Evolutionary conservation across 2,888 invertebrate genomes (phyloP), one percentile per base, ranked within the genome.

Genomic region (Rotaria socialis): DNA sequence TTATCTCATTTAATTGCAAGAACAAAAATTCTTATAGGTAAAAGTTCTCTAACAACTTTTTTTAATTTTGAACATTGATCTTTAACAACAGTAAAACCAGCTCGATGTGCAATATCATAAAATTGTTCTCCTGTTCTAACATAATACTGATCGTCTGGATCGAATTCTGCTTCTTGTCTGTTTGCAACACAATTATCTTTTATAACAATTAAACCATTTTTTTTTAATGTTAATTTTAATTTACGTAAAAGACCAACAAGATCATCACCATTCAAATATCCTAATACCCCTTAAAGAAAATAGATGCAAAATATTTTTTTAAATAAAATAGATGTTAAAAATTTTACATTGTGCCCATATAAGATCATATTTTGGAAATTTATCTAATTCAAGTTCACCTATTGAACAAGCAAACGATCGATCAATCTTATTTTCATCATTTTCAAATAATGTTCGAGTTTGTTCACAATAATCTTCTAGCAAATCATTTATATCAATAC

Each of bases 41-140:
- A 47, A 24, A 80, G n/a, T 80, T 80, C 80, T 47, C 80, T 43
- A 47, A 80, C 80, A n/a, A 80, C 35, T 47, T 80, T 47, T 14
- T 80, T 80, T 80, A 80, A 80, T n/a, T 47, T 80, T 80, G 80
- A 80, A 14, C n/a, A 7, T 80, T 80, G 80, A 80, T 80, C 80
- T 80, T 80, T 80, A 14, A 80, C 47, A 43, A 80, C 80, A 10
- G 80, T 80, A 5, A 80, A 80, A 80, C 80, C 80, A 47, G 47
- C n/a, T 47, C 47, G 47, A 80, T 80, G 80, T 24, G 80, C 80
- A 47, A 80, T 47, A 47, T 80, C 80, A 80, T 80, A 80, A 80
- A 80, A 80, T 80, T 80, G 80, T 80, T n/a, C 24, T 24, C 47
- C 47, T 6, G 47, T n/a, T 80, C 80, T 22, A 24, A 80, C 80